Evolutionary conservation across 2,888 invertebrate species (phyloP).

Genomic region (Coleophora flavipennella): DNA sequence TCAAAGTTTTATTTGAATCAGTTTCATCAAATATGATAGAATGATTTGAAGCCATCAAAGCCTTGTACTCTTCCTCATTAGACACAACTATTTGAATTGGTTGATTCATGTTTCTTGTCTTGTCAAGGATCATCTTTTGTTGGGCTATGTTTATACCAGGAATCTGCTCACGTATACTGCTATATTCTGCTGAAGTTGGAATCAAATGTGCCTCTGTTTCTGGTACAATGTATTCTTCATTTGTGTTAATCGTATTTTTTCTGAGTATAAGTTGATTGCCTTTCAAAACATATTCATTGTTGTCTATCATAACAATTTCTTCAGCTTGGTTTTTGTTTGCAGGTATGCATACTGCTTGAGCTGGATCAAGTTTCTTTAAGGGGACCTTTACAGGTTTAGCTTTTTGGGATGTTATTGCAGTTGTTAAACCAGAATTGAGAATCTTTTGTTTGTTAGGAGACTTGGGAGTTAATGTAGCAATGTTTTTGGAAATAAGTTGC

Average conservation of each 20-base stretch:
- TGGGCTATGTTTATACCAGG: constrained; percentile 26
- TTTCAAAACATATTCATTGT: constrained; percentile 71
- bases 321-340: constrained; percentile 22
- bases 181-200: constrained; percentile 33
- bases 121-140: constrained; percentile 40
- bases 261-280: constrained; percentile 47
- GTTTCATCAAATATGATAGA: constrained; percentile 58
- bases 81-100: constrained; percentile 65
- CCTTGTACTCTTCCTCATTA: constrained; percentile 65
- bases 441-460: constrained; percentile 45
- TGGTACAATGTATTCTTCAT: constrained; percentile 38
- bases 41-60: constrained; percentile 55
- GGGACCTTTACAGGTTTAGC: constrained; percentile 12
- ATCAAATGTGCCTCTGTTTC: constrained; percentile 35
- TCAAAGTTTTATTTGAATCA: constrained; percentile 47
- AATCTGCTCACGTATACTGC: constrained; percentile 28
- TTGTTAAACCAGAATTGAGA: constrained; percentile 43
- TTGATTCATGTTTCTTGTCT: constrained; percentile 39
- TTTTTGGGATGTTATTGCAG: constrained; percentile 24
- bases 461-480: constrained; percentile 20
- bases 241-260: constrained; percentile 21
- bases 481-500: constrained; percentile 55
- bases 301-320: constrained; percentile 68
- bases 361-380: constrained; percentile 8
- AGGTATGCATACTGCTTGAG: too few relatives aligned